phyloP scores from a whole-genome alignment of 2,797 vertebrate species.

The Sebastes trivittatus region DNA sequence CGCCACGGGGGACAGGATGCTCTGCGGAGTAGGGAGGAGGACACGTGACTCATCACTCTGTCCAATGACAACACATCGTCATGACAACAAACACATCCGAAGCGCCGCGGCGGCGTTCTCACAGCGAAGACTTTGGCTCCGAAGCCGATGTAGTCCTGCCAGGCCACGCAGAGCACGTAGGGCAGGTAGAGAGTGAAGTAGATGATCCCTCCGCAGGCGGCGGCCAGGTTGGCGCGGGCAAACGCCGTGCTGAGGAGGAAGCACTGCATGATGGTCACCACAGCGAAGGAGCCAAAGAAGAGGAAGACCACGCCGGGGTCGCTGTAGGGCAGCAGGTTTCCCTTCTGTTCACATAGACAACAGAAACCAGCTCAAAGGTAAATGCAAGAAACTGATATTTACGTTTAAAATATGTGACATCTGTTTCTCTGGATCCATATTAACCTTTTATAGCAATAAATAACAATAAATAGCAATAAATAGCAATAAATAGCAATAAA shows the following conservation, averaged over 20 bases:
- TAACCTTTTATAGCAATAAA: too few relatives aligned
- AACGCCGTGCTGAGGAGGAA: slow-evolving; percentile 95
- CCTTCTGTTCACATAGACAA: slow-evolving; percentile 79
- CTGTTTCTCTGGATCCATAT: too few relatives aligned
- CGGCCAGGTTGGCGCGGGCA: slow-evolving; percentile 92
- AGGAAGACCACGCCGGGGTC: slow-evolving; percentile 92
- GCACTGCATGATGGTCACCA: slow-evolving; percentile 96
- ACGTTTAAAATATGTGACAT: too few relatives aligned
- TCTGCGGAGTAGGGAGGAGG: slow-evolving; percentile 73
- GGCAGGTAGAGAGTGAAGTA: slow-evolving; percentile 97
- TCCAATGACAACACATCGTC: not conserved
- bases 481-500: too few relatives aligned
- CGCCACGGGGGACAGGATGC: slow-evolving; percentile 93
- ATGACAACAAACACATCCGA: fast-evolving
- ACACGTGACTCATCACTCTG: not conserved
- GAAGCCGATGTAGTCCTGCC: slow-evolving; percentile 93
- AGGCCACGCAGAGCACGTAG: slow-evolving; percentile 93
- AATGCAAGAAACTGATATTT: too few relatives aligned
- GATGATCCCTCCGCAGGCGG: slow-evolving; percentile 95
- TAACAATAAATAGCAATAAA: too few relatives aligned
- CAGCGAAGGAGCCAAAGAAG: slow-evolving; percentile 89
- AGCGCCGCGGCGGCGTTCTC: slow-evolving; percentile 49
- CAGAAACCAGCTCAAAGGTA: not conserved
- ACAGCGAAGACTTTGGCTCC: slow-evolving; percentile 90
- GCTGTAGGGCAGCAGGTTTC: slow-evolving; percentile 95